Evolutionary conservation across 1,140 invertebrate genomes (phyloP).

Genomic region (Drosophila triauraria): DNA sequence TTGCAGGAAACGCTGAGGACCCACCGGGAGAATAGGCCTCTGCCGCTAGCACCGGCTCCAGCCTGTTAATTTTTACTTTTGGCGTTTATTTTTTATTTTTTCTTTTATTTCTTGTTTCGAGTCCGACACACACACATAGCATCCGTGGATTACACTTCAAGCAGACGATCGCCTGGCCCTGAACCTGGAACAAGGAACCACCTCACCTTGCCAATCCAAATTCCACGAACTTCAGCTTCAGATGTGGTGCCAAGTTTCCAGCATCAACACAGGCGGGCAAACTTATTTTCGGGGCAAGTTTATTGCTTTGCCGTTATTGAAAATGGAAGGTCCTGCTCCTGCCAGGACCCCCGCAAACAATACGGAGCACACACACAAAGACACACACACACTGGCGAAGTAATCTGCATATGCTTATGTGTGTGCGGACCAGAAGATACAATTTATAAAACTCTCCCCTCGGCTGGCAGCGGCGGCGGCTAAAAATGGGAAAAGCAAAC

Average conservation of each 20-base stretch:
- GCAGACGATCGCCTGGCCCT: too few species aligned
- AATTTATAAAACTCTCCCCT: constrained; percentile 64
- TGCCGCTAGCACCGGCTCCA: background rate
- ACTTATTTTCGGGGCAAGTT: constrained; percentile 51
- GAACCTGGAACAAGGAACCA: too few species aligned
- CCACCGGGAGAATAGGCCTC: background rate
- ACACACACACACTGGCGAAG: constrained; percentile 7
- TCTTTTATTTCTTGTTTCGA: too few species aligned
- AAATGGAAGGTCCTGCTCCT: constrained; percentile 36
- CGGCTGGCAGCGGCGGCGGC: background rate
- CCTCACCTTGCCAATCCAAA: background rate
- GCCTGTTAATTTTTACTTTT: too few species aligned
- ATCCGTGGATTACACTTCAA: too few species aligned
- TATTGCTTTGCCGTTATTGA: constrained; percentile 71
- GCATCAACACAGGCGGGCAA: constrained; percentile 18
- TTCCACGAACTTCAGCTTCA: constrained; percentile 3
- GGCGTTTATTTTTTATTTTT: too few species aligned
- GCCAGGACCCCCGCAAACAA: constrained; percentile 9
- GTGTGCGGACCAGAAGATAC: constrained; percentile 49
- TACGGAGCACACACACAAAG: background rate
- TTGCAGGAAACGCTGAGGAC: background rate
- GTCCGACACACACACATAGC: too few species aligned
- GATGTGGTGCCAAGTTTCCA: constrained; percentile 36
- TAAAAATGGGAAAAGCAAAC: constrained; percentile 40
- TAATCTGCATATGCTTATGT: constrained; percentile 65